Base-by-base conservation (phyloP, 2,888 invertebrate species). In the Dioctria rufipes region DNA sequence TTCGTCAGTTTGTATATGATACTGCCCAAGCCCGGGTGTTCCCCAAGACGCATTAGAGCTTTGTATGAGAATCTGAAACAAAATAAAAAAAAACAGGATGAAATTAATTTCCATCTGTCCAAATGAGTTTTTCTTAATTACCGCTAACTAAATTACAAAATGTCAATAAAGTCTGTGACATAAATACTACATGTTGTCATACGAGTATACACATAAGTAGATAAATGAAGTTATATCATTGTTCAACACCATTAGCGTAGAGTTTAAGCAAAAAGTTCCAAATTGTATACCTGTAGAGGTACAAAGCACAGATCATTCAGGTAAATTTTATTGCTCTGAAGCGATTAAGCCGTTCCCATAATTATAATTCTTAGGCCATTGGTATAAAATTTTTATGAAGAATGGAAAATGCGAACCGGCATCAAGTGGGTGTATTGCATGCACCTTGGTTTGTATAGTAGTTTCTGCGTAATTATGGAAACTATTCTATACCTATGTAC, bases 1-100 rank as follows among this genome's bases (percentile, higher is more conserved):
- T 88, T 96, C 96, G 86, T 97, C 96, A 9, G 96, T 96, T 90
- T 96, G 96, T 85, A 96, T 95, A 90, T 97, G 96, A 90, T 96
- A 96, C 89, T 96, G 96, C 71, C 87, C 86, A 65, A 82, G 81
- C n/a, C 86, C 86, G 13, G 88, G 84, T 65, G 86, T 85, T 67
- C 87, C 88, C 86, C 87, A 88, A 69, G 87, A 87, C 71, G 85
- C 86, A 80, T 85, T 83, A 78, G 85, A 85, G 80, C 85, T 80
- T 51, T 83, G 82, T 66, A 84, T 71, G 69, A 86, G 67, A 77
- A 86, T 83, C 83, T 87, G 82, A 86, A 88, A 75, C n/a, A n/a
- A n/a, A n/a, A n/a, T n/a, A n/a, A 25, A 25, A 25, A 25, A 25
- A 25, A 25, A 25, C 25, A 25, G 25, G 25, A 25, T 25, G 25